Evolutionary conservation across 2,888 invertebrate species (phyloP), one percentile per base, ranked within the genome.

Genomic region (Philonicus albiceps): DNA sequence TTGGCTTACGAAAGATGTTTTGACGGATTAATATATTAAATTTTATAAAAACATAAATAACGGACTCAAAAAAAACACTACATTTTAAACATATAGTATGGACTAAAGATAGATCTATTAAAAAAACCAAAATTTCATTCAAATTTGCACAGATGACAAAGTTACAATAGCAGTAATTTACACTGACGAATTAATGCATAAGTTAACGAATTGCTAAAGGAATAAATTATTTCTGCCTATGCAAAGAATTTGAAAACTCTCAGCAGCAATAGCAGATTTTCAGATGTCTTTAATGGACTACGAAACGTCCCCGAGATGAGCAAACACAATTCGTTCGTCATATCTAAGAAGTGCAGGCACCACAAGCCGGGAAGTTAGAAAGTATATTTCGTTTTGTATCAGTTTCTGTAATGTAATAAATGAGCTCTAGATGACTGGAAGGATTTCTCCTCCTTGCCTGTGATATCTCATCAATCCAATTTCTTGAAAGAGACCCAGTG

Each of bases 341-440:
- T 85, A 85, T 85, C 85, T 85, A 16, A 31, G 37, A 86, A 78
- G 16, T 73, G 37, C 78, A 73, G 86, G 37, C 83, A 75, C 75
- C 27, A 30, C 43, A 53, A 49, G 73, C 37, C 73, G 49, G 53
- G 75, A n/a, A 49, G 53, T 19, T 74, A 49, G 37, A 73, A 27
- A 43, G 30, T 80, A 83, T 19, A 7, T 8, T 73, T 86, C 87
- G 34, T 55, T 87, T 85, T 86, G 87, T 86, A 87, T 86, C 87
- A 85, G 85, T 87, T 87, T 85, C 49, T 81, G 74, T 87, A 87
- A 87, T 87, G 86, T 87, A 83, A 87, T 87, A 87, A 87, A 87
- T 87, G 87, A 84, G 73, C 27, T 81, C 73, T 11, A 73, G 84
- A 87, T 87, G 87, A 87, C 87, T 84, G 13, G 87, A 78, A 80